phyloP scores from a whole-genome alignment of 2,888 invertebrate genomes.

The Teinopalpus imperialis region DNA sequence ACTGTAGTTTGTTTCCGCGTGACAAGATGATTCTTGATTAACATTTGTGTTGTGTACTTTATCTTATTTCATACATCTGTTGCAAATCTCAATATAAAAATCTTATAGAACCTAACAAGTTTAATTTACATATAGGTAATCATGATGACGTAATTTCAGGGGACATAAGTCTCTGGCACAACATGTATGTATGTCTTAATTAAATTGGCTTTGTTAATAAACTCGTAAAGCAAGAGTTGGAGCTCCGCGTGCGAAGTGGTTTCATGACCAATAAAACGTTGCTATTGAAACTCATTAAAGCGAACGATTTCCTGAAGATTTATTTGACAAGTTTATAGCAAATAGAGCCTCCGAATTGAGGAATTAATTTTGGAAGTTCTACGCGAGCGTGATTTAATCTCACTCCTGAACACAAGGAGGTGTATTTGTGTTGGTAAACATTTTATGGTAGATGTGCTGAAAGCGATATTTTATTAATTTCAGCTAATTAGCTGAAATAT shows the following conservation, averaged over 20 bases:
- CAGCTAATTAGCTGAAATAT: no score
- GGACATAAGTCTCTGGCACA: slow-evolving; percentile 7
- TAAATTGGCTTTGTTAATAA: slow-evolving; percentile 31
- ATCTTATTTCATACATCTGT: no score
- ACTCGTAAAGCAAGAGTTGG: slow-evolving; percentile 23
- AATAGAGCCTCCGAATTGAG: slow-evolving; percentile 46
- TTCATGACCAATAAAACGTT: slow-evolving; percentile 50
- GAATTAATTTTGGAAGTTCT: slow-evolving; percentile 48
- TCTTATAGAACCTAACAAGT: no score
- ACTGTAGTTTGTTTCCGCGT: no score
- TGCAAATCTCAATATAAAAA: no score
- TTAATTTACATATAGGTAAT: background rate
- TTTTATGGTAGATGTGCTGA: no score
- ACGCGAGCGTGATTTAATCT: slow-evolving; percentile 39
- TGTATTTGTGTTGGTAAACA: slow-evolving; percentile 21
- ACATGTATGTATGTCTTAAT: slow-evolving; percentile 25
- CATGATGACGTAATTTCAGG: background rate
- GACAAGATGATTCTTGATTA: no score
- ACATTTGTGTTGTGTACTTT: no score
- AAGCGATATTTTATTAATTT: no score
- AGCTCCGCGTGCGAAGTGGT: slow-evolving; percentile 32
- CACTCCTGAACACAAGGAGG: slow-evolving; percentile 28
- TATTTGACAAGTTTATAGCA: slow-evolving; percentile 61
- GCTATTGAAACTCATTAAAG: slow-evolving; percentile 47
- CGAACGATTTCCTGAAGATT: slow-evolving; percentile 43